Evolutionary conservation across 2,888 invertebrate species (phyloP).

Genomic region (Osmoderma eremita): DNA sequence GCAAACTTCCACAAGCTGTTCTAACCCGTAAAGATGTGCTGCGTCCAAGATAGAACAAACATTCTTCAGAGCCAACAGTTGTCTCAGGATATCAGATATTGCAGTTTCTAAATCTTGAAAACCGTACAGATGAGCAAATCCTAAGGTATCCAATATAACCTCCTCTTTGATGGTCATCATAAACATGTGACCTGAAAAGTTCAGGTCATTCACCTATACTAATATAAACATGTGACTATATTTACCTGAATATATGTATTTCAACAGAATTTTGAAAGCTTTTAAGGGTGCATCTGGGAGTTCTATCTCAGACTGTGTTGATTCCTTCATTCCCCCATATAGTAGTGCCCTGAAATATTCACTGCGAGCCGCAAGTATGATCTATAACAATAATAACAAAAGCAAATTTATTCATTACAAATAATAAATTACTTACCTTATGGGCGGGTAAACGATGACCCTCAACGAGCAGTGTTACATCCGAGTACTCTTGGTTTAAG

Average conservation of each 20-base stretch:
- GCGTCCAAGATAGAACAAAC: constrained; percentile 96
- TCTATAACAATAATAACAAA: constrained; percentile 58
- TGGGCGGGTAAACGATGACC: constrained; percentile 76
- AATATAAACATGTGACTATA: constrained; percentile 16
- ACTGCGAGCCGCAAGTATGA: constrained; percentile 94
- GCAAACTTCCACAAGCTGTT: constrained; percentile 80
- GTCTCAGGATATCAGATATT: constrained; percentile 92
- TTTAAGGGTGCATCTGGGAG: constrained; percentile 84
- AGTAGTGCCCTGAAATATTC: constrained; percentile 92
- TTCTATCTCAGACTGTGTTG: constrained; percentile 82
- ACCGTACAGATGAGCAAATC: constrained; percentile 95
- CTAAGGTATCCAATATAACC: constrained; percentile 76
- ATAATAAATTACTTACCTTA: constrained; percentile 62
- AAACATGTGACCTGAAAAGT: constrained; percentile 71
- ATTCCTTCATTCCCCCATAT: constrained; percentile 82
- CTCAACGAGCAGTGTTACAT: constrained; percentile 89
- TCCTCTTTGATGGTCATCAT: constrained; percentile 74
- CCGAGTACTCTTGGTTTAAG: constrained; percentile 88
- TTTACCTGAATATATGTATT: constrained; percentile 94
- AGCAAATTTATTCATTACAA: neutral
- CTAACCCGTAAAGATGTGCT: constrained; percentile 78
- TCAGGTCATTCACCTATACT: neutral
- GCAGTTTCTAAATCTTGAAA: constrained; percentile 91
- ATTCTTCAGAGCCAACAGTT: constrained; percentile 86
- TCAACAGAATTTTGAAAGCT: constrained; percentile 88